These are phyloP conservation scores for Boloria euphrosyne DNA, from an alignment of 2,888 invertebrate genomes.

Conservation along the genomic window DNA sequence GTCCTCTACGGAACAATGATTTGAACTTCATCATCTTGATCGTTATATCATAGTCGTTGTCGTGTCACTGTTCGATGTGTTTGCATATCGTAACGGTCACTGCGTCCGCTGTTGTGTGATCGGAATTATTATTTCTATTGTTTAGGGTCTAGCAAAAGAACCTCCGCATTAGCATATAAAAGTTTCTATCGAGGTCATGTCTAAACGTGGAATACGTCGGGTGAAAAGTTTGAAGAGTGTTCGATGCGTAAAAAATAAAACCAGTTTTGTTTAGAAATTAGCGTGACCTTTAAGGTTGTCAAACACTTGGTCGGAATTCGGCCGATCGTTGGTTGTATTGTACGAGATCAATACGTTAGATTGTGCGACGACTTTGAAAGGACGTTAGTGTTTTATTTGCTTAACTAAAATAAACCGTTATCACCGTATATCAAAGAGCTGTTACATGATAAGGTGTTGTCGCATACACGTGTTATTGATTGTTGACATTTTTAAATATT, in stretches of 20 bases:
- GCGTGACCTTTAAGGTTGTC: slow-evolving; percentile 21
- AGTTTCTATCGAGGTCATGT: slow-evolving; percentile 29
- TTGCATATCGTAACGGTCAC: slow-evolving; percentile 49
- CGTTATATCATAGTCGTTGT: slow-evolving; percentile 63
- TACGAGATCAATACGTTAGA: slow-evolving; percentile 16
- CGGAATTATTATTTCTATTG: slow-evolving; percentile 42
- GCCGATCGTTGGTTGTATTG: background rate
- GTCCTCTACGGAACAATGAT: slow-evolving; percentile 95
- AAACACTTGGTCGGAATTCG: slow-evolving; percentile 8
- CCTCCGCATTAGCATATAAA: slow-evolving; percentile 32
- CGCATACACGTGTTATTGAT: slow-evolving; percentile 18
- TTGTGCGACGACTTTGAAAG: slow-evolving; percentile 16
- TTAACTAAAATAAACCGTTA: slow-evolving; percentile 24
- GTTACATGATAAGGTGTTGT: slow-evolving; percentile 19
- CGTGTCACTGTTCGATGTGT: slow-evolving; percentile 69
- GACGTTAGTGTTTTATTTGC: slow-evolving; percentile 29
- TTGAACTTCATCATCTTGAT: slow-evolving; percentile 94
- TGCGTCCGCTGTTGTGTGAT: slow-evolving; percentile 43
- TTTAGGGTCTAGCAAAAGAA: slow-evolving; percentile 35
- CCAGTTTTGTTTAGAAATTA: slow-evolving; percentile 19
- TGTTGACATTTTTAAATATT: background rate
- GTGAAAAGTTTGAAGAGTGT: slow-evolving; percentile 13
- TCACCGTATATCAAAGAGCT: slow-evolving; percentile 16
- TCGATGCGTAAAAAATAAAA: slow-evolving; percentile 8
- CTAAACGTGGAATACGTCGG: slow-evolving; percentile 23